Base-by-base conservation (phyloP, 2,888 invertebrate genomes). In the Branchipolynoe longqiensis region DNA sequence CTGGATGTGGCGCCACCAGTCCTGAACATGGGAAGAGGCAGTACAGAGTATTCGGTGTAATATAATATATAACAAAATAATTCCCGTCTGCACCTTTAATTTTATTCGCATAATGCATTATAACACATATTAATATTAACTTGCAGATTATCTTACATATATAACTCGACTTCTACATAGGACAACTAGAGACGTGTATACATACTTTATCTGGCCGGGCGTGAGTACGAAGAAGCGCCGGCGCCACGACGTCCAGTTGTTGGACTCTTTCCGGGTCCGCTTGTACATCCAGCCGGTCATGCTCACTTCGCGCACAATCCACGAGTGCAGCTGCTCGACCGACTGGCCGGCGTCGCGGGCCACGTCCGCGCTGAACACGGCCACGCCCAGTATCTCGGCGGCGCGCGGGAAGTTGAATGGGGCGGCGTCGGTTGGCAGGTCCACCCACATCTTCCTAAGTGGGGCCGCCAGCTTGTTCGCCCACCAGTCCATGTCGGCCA, bases 241-340 rank as follows among this genome's bases (percentile, higher is more conserved):
- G 25, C 59, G 40, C 89, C 89, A 89, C 25, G 85, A 86, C 1
- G 89, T 86, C 89, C 89, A 89, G 59, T 89, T 89, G 48, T 78
- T 78, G 12, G 87, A 83, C 31, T 86, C 85, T n/a, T 88, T 87
- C 56, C 82, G 83, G 14, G 86, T 87, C 22, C 89, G 82, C 59
- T 87, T 86, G 73, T 86, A 86, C 38, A 88, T 28, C 87, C 87
- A 88, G 3, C 87, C 88, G 14, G 85, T 78, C 83, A 85, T 87
- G 22, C 86, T 64, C n/a, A 88, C 85, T 38, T 88, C 89, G 58
- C 54, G 40, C 3, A 89, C 88, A 14, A 89, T 64, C 88, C 88
- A 88, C n/a, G 58, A 56, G 48, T 87, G 81, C 3, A 89, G 56
- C 28, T 88, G 87, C 25, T 87, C 86, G 14, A 88, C 84, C 22